Evolutionary conservation across 2,797 vertebrate genomes (phyloP), one percentile per base, ranked within the genome.

Genomic region (Dendrocincla fuliginosa): DNA sequence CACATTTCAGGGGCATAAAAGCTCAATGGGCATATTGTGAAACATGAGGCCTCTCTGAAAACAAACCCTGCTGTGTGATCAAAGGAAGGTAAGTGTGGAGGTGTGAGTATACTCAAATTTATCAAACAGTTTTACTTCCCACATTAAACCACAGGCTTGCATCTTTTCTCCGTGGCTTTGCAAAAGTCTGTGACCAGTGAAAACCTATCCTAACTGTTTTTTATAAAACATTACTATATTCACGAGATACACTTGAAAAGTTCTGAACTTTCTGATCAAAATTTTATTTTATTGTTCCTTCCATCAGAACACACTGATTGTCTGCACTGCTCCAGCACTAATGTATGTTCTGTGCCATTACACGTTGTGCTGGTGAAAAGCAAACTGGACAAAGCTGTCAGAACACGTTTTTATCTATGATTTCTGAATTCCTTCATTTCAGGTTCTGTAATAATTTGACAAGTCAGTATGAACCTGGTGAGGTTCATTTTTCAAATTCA

Each of bases 1-100:
- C 90, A 85, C 47, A 76, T 59, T 93, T 86, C 33, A 87, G 74
- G 55, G 63, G 59, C 63, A 86, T 33, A 60, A 96, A 95, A 90
- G 30, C 56, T 1, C 89, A 88, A 16, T 1, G 10, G 41, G 47
- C 55, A 69, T 9, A 61, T 50, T 49, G 46, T 53, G 83, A 95
- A 94, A 90, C 2, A 4, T 8, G 61, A 76, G 37, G 64, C 60
- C 83, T 60, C 84, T 56, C 49, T 95, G 86, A 52, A 89, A 95
- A 90, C 44, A 84, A 89, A 89, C 77, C 44, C 71, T 1, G 7
- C 41, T 84, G 24, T 27, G 70, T 80, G 77, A 94, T 96, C 70
- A 95, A 94, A 92, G 42, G 32, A 70, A 84, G 84, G 53, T 63
- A 87, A 93, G 70, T n/a, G 56, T 56, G 39, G 77, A 90, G 67